These are phyloP conservation scores for Fregata magnificens DNA, from an alignment of 2,113 vertebrate genomes.

Conservation along the genomic window DNA sequence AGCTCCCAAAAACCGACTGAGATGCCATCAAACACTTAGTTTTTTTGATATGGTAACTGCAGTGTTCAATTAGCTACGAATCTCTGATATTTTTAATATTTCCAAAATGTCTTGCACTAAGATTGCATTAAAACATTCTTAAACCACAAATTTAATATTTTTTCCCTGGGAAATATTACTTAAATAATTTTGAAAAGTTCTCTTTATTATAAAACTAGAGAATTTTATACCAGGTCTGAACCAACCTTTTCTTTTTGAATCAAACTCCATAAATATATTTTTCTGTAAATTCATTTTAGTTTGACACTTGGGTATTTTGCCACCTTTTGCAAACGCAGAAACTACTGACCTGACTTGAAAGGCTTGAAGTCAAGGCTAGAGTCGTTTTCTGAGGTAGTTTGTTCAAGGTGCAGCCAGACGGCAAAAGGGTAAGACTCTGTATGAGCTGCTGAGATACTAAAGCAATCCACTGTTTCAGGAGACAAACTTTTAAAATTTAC, in stretches of 20 bases:
- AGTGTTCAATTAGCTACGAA: neutral
- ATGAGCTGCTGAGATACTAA: neutral
- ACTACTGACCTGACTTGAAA: neutral
- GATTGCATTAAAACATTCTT: neutral
- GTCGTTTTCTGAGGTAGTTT: neutral
- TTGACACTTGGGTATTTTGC: neutral
- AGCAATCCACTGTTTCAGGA: neutral
- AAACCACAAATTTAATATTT: neutral
- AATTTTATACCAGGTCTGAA: neutral
- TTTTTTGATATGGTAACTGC: neutral
- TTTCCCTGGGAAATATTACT: neutral
- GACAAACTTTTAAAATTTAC: neutral
- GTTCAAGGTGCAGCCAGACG: neutral
- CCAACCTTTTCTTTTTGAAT: neutral
- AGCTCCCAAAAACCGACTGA: neutral
- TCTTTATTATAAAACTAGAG: neutral
- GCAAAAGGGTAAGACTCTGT: neutral
- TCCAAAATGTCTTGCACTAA: neutral
- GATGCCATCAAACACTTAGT: neutral
- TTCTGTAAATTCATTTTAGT: neutral
- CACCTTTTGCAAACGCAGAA: neutral
- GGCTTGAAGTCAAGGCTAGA: neutral
- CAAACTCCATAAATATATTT: neutral
- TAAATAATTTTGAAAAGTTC: neutral
- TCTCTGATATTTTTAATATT: neutral